phyloP scores from a whole-genome alignment of 2,888 invertebrate genomes.

The Digitonthophagus gazella region DNA sequence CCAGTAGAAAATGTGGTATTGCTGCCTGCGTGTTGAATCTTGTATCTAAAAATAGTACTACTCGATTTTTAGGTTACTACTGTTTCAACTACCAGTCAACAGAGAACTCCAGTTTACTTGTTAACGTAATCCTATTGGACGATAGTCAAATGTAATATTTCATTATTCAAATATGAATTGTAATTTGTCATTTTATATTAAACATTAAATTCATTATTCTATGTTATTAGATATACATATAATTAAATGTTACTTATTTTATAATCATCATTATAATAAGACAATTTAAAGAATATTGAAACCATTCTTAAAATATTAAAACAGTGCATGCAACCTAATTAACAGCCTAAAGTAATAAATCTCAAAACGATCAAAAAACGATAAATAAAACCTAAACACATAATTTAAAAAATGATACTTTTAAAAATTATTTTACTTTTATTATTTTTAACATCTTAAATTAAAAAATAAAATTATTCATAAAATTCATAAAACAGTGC shows the following conservation, averaged over 20 bases:
- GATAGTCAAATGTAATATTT: too few species aligned
- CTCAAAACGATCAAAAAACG: too few species aligned
- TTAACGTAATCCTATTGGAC: neutral
- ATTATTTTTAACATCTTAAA: neutral
- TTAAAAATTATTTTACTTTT: neutral
- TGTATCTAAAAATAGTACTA: constrained; percentile 29
- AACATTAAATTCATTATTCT: too few species aligned
- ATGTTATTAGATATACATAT: too few species aligned
- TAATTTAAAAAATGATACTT: neutral
- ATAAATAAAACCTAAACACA: neutral
- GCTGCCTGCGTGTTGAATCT: constrained; percentile 41
- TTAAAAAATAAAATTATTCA: too few species aligned
- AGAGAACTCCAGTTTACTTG: constrained; percentile 10
- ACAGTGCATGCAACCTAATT: neutral
- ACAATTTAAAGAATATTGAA: too few species aligned
- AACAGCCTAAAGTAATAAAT: too few species aligned
- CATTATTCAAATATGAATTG: too few species aligned
- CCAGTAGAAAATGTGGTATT: constrained; percentile 50
- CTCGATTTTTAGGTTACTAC: constrained; percentile 28
- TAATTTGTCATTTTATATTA: too few species aligned
- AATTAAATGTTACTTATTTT: too few species aligned
- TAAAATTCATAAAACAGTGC: neutral
- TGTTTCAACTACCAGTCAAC: constrained; percentile 17
- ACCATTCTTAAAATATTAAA: too few species aligned
- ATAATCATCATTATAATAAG: too few species aligned